Evolutionary conservation across 1,140 invertebrate species (phyloP), one percentile per base, ranked within the genome.

Genomic region (Musca domestica): DNA sequence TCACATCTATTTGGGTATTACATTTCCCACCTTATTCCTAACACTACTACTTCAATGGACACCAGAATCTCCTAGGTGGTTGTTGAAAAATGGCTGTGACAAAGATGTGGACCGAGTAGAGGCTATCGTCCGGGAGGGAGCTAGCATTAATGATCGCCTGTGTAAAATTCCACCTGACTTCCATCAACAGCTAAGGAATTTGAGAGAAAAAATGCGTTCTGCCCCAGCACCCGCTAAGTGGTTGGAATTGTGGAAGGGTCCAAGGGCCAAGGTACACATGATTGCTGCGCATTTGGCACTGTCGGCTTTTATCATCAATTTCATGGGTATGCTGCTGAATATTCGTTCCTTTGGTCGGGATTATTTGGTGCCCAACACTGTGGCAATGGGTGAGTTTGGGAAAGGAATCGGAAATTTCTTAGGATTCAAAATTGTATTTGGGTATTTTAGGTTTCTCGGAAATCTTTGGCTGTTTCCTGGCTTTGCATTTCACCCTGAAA

Each of bases 281-380:
- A 49, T 83, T 15, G 74, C 79, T 0, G 74, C 81, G 2, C 74
- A 81, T 54, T 67, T 81, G 49, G 76, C 81, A 0, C 72, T 77
- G 72, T 76, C 81, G 19, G 74, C 81, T 17, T 82, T 78, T 48
- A 75, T 82, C 12, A 82, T 82, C 17, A 80, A 78, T 49, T 83
- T 83, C 67, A 83, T 83, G 76, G 82, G 81, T 25, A 80, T 82
- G 72, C 54, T 83, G 64, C 69, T 83, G 4, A 83, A 83, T 65
- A 81, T 83, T 7, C 70, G 82, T 52, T 80, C 81, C 3, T 83
- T 83, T 70, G 82, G 82, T 4, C 66, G 82, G 19, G 70, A 79
- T 52, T 80, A 82, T 70, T 67, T 83, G 6, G 74, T 78, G 22
- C 71, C 76, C 0, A 83, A 81, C 20, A 83, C 82, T 12, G 80